Percentiles rank a stretch among this genome's conserved stretches.
Conservation (phyloP, 2,113 vertebrate species). For the Cinclus mexicanus region DNA sequence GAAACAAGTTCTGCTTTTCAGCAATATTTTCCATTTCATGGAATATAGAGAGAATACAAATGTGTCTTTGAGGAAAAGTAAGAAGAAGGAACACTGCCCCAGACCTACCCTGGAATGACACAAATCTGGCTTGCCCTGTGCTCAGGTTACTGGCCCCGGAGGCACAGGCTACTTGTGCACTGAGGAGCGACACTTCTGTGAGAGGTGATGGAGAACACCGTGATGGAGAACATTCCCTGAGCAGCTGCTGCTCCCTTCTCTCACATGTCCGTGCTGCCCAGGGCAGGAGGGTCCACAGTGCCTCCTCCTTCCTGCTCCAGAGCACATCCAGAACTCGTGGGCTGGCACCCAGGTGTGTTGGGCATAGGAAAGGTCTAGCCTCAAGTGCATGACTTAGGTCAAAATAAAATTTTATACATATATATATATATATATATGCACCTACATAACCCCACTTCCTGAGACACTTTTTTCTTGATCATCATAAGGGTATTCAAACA, state of each 20-base stretch:
- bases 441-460: background rate
- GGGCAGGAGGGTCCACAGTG: no score
- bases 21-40: background rate
- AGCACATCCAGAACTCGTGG: accelerated
- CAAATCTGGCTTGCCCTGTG: background rate
- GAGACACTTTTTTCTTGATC: background rate
- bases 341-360: background rate
- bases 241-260: background rate
- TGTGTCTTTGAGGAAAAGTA: background rate
- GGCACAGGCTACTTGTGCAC: background rate
- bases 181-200: no score
- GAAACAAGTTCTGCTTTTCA: background rate
- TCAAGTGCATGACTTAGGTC: background rate
- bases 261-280: accelerated
- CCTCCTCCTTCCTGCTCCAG: accelerated
- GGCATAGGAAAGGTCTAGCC: background rate
- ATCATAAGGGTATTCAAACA: background rate
- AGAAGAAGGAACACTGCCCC: background rate
- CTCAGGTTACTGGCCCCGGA: background rate
- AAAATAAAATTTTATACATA: background rate
- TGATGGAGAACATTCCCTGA: background rate
- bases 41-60: background rate
- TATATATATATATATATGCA: no score
- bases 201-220: background rate
- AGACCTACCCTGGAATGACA: accelerated